These are phyloP conservation scores for Nycteola revayana DNA, from an alignment of 2,888 invertebrate species.

Conservation along the genomic window DNA sequence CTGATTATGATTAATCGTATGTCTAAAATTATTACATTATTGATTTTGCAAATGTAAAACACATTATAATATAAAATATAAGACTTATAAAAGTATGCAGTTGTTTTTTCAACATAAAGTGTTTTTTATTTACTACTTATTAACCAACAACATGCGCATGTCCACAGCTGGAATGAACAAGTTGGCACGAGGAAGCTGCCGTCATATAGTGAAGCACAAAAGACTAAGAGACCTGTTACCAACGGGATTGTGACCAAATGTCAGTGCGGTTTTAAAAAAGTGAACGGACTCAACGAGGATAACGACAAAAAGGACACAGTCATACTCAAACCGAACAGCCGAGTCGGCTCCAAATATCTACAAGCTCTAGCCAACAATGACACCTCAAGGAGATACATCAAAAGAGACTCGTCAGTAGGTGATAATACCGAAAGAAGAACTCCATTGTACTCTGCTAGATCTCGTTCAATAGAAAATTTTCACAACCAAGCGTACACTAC, in stretches of 20 bases:
- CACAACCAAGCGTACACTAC: constrained; percentile 53
- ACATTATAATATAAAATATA: no score
- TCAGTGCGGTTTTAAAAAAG: constrained; percentile 71
- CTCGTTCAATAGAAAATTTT: constrained; percentile 77
- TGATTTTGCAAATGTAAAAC: no score
- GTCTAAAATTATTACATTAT: no score
- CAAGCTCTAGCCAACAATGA: constrained; percentile 69
- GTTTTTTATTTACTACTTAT: no score
- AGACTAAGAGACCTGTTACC: constrained; percentile 71
- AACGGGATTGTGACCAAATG: constrained; percentile 70
- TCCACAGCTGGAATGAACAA: constrained; percentile 80
- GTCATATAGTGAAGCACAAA: constrained; percentile 79
- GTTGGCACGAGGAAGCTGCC: constrained; percentile 76
- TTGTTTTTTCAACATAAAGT: no score
- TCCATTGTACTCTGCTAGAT: constrained; percentile 59
- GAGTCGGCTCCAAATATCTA: constrained; percentile 74
- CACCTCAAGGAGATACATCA: constrained; percentile 54
- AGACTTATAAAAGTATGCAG: no score
- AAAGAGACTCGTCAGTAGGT: constrained; percentile 65
- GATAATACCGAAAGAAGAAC: constrained; percentile 58
- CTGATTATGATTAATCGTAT: no score
- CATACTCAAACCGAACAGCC: constrained; percentile 66
- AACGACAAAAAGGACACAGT: constrained; percentile 38
- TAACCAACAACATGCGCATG: no score
- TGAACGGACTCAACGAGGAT: constrained; percentile 35